Percentiles rank a stretch among this genome's conserved stretches.
Evolutionary conservation across 2,797 vertebrate species (phyloP).

Genomic region (Novumbra hubbsi): DNA sequence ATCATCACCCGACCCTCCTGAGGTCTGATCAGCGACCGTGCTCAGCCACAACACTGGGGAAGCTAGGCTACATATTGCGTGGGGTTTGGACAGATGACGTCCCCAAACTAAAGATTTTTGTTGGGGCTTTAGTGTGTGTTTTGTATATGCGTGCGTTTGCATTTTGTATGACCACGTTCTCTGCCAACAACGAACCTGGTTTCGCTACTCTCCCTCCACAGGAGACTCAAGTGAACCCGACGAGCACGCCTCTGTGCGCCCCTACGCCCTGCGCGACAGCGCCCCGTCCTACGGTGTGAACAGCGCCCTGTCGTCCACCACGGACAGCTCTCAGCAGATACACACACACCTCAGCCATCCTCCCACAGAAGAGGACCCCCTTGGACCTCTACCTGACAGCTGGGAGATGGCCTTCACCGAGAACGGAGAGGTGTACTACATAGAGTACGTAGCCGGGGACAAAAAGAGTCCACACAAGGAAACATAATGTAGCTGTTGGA

Average conservation of each 20-base stretch:
- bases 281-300: conserved; percentile 68
- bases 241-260: conserved; percentile 75
- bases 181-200: not conserved
- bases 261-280: conserved; percentile 71
- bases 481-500: too few relatives aligned
- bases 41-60: not conserved
- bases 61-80: not conserved
- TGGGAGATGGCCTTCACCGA: conserved; percentile 99
- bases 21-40: conserved; percentile 10
- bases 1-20: not conserved
- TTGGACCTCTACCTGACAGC: conserved; percentile 96
- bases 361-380: conserved; percentile 90
- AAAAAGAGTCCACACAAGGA: too few relatives aligned
- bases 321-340: conserved; percentile 95
- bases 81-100: not conserved
- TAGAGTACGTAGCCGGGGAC: conserved; percentile 81
- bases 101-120: not conserved
- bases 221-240: conserved; percentile 96
- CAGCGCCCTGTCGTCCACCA: conserved; percentile 84
- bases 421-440: conserved; percentile 99
- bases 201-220: conserved; percentile 42
- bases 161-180: not conserved
- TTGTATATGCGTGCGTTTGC: not conserved
- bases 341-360: conserved; percentile 88
- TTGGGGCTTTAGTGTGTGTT: not conserved